phyloP scores from a whole-genome alignment of 35 echinoderm and acorn worm species.

The Chiridota heheva region DNA sequence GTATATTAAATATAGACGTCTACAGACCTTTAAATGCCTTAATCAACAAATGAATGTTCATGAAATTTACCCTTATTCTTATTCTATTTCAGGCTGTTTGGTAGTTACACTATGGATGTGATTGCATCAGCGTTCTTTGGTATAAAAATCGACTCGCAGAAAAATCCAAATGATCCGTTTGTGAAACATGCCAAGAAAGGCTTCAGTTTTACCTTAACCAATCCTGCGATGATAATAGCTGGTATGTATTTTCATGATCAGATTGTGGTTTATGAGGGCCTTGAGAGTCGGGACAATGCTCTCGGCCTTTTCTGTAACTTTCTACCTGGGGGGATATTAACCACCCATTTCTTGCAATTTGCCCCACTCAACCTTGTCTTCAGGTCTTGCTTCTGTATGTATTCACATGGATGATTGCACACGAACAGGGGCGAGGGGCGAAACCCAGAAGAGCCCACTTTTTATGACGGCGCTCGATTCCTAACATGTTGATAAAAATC shows the following conservation, averaged over 20 bases:
- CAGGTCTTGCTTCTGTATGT: not conserved
- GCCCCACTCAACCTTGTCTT: not conserved
- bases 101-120: constrained; percentile 73
- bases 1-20: too few species aligned
- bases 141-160: constrained; percentile 69
- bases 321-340: not conserved
- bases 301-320: not conserved
- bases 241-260: not conserved
- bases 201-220: constrained; percentile 8
- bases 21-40: too few species aligned
- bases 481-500: too few species aligned
- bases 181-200: constrained; percentile 60
- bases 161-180: constrained; percentile 74
- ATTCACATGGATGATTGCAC: not conserved
- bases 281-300: too few species aligned
- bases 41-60: too few species aligned
- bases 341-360: not conserved
- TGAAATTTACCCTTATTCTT: too few species aligned
- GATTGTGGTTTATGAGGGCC: not conserved
- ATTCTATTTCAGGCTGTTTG: constrained; percentile 61
- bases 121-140: constrained; percentile 71
- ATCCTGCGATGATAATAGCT: not conserved
- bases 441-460: too few species aligned
- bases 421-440: too few species aligned
- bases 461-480: too few species aligned